Evolutionary conservation across 2,113 vertebrate genomes (phyloP), one percentile per base, ranked within the genome.

Genomic region (Phylloscopus trochilus): DNA sequence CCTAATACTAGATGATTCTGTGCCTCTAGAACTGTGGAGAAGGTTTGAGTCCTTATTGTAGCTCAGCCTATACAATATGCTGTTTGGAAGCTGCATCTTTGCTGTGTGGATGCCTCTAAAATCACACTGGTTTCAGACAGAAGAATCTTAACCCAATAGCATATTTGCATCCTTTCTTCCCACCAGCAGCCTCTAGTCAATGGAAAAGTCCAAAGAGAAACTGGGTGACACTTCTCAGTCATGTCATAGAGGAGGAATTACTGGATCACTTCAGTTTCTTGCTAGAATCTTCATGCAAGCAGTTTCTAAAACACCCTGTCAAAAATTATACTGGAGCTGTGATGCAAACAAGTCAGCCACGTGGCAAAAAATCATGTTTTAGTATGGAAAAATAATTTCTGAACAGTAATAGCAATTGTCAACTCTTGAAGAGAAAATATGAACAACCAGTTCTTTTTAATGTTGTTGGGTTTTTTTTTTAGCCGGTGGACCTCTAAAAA

Each of bases 381-480:
- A 69, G 7, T 11, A 52, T 14, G 14, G 14, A 67, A 62, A 77
- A 51, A 3, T 39, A 1, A 30, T 31, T 56, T 23, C 10, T 67
- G 20, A 9, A 47, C 87, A 52, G 4, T 27, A 68, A 46, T 22
- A 69, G 4, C 53, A 59, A 31, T 31, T 78, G 5, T 24, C 10
- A 68, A 6, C 2, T 80, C 13, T 52, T 63, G 24, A 84, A 43
- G 2, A 63, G 8, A 67, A 69, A 58, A 2, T 15, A 35, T 14
- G 10, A 10, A 78, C 9, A 28, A 9, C 1, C 4, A 28, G 2
- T 26, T 53, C 5, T 41, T 74, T 41, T 22, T 15, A 87, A 39
- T 0, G 0, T 39, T 53, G 10, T 28, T 19, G 11, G 4, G 7
- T 1, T 20, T 31, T 35, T 64, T 21, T 73, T 17, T n/a, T n/a